Conservation (phyloP, 2,888 invertebrate genomes). For the Coronaproctus castanopsis region DNA sequence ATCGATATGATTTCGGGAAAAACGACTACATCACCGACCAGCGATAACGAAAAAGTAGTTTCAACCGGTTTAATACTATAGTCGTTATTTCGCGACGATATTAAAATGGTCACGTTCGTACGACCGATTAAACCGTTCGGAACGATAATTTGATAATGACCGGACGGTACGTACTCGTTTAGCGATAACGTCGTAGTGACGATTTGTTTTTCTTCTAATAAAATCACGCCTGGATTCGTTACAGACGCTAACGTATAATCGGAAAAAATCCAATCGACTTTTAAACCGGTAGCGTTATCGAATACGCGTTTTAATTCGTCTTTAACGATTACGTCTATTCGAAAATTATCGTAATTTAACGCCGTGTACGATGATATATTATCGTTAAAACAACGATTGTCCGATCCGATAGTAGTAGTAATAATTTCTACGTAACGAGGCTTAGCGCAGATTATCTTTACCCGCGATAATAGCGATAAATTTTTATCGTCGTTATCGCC, state of each 20-base stretch:
- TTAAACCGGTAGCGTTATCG: background rate
- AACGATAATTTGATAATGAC: background rate
- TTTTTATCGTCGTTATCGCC: background rate
- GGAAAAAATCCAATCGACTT: background rate
- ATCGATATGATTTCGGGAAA: background rate
- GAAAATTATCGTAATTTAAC: background rate
- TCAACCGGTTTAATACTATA: background rate
- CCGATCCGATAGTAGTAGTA: background rate
- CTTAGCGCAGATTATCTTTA: background rate
- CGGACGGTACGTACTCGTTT: background rate
- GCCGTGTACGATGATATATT: background rate
- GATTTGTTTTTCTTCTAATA: background rate
- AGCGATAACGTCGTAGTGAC: background rate
- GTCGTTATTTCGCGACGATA: background rate
- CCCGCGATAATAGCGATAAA: background rate
- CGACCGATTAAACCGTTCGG: background rate
- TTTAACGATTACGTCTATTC: background rate
- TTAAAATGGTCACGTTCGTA: background rate
- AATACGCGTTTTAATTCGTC: background rate
- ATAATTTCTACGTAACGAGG: background rate
- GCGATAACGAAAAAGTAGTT: background rate
- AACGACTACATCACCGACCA: background rate
- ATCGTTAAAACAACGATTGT: background rate
- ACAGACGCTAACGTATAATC: background rate
- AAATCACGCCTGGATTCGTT: background rate